Conservation (phyloP, 2,113 vertebrate genomes). For the Fulica atra region DNA sequence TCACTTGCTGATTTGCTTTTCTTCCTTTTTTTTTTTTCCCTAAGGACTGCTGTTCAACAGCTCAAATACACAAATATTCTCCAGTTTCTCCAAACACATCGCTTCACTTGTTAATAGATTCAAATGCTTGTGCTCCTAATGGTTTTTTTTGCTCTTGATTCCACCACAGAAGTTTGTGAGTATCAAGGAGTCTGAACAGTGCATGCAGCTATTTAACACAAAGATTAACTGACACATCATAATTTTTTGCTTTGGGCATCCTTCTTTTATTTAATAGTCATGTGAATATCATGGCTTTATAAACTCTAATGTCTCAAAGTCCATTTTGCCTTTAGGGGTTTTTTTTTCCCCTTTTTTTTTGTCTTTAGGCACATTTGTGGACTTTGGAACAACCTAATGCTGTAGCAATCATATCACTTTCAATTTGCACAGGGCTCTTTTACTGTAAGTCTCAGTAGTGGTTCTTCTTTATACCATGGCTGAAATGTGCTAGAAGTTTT, state of each 20-base stretch:
- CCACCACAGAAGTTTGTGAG: not conserved
- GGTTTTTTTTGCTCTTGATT: constrained; percentile 10
- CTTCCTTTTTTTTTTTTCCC: not conserved
- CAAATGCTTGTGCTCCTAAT: not conserved
- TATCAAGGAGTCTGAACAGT: not conserved
- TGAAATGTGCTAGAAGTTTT: constrained; percentile 24
- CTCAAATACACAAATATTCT: not conserved
- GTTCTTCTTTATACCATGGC: not conserved
- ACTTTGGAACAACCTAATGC: not conserved
- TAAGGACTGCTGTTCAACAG: not conserved
- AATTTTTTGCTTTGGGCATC: not conserved
- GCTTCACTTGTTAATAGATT: not conserved
- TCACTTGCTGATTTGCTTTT: not conserved
- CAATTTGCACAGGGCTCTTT: not conserved
- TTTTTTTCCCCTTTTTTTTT: not conserved
- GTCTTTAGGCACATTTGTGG: not conserved
- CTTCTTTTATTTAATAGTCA: not conserved
- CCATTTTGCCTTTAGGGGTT: not conserved
- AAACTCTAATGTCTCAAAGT: not conserved
- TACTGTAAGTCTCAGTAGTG: not conserved
- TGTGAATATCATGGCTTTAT: not conserved
- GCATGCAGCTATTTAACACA: not conserved
- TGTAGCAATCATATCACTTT: not conserved
- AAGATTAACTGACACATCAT: not conserved
- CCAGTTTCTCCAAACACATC: not conserved